A percentile compares a stretch with the other conserved stretches of the same genome.
Evolutionary conservation across 1,140 invertebrate genomes (phyloP).

Genomic region (Dendroctonus ponderosae): DNA sequence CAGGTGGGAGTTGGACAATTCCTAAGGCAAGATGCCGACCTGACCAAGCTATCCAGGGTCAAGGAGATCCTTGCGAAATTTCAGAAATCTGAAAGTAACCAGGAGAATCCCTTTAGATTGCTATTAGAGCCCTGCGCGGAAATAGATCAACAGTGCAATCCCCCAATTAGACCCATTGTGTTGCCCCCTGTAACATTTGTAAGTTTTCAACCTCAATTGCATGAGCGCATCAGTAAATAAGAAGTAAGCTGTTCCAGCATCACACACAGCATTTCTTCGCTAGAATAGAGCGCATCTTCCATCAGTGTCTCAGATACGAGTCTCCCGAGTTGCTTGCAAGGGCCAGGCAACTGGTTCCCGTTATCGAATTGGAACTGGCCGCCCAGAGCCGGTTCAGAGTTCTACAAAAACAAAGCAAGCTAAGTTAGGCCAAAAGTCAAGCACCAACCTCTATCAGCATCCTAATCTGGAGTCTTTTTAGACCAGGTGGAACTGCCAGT

Average conservation of each 20-base stretch:
- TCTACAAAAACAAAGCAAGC: conserved; percentile 60
- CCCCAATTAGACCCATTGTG: too few relatives aligned
- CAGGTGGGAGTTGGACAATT: background rate
- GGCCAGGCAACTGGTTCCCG: conserved; percentile 62
- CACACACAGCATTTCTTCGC: conserved; percentile 53
- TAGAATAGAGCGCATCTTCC: conserved; percentile 56
- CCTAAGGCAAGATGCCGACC: background rate
- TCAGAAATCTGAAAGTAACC: conserved; percentile 14
- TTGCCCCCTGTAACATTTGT: too few relatives aligned
- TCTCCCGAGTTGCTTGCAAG: conserved; percentile 58
- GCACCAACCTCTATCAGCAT: too few relatives aligned
- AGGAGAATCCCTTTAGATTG: background rate
- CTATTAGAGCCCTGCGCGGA: background rate
- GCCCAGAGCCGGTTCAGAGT: conserved; percentile 62
- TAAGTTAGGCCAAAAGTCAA: conserved; percentile 43
- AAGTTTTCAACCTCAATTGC: too few relatives aligned
- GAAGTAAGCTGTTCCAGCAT: background rate
- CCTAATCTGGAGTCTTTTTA: too few relatives aligned
- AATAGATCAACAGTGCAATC: too few relatives aligned
- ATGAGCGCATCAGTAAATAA: too few relatives aligned
- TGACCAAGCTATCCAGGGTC: background rate
- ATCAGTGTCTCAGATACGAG: conserved; percentile 64
- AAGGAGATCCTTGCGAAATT: conserved; percentile 13
- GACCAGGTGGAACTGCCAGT: conserved; percentile 41
- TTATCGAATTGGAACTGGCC: conserved; percentile 58